These are phyloP conservation scores for Pardalotus punctatus DNA, from an alignment of 2,113 vertebrate genomes.

Conservation along the genomic window DNA sequence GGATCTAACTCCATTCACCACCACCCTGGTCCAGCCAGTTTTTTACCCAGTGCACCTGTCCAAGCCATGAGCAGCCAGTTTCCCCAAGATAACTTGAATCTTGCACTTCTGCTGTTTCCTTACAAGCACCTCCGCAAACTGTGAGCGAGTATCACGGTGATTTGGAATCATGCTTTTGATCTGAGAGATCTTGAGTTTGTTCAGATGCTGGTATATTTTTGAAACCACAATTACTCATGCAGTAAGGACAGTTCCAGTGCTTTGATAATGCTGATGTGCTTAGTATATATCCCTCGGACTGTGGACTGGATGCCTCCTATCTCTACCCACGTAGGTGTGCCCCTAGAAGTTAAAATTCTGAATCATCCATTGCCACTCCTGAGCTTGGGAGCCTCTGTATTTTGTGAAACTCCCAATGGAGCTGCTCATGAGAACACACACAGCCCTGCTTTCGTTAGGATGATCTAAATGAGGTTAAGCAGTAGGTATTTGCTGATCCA, in stretches of 20 bases:
- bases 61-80: not conserved
- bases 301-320: not conserved
- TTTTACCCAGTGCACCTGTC: not conserved
- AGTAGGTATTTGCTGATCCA: conserved; percentile 21
- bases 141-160: not conserved
- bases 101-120: not conserved
- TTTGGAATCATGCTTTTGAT: not conserved
- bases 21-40: not conserved
- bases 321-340: not conserved
- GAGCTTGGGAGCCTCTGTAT: not conserved
- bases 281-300: not conserved
- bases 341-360: not conserved
- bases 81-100: not conserved
- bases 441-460: not conserved
- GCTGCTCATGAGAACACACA: not conserved
- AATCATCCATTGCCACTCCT: not conserved
- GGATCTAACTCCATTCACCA: not conserved
- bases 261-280: not conserved
- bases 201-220: not conserved
- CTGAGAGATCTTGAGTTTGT: not conserved
- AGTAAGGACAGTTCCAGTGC: not conserved
- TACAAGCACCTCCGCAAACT: not conserved
- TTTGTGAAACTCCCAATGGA: not conserved
- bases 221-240: not conserved
- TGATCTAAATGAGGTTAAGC: conserved; percentile 10